Evolutionary conservation across 2,797 vertebrate genomes (phyloP).

Genomic region (Galaxias olidus): DNA sequence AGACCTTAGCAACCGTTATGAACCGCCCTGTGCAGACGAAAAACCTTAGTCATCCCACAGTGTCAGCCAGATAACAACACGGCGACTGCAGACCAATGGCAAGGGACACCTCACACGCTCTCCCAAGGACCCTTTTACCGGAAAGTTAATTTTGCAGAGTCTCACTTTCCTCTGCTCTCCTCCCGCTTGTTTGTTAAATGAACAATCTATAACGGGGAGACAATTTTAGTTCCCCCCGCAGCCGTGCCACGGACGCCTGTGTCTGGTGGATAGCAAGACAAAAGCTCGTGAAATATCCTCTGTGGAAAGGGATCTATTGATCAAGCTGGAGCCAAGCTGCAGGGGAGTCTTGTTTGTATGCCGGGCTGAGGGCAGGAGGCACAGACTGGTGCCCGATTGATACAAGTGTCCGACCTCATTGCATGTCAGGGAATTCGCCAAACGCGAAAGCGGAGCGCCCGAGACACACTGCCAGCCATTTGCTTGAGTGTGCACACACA

Average conservation of each 20-base stretch:
- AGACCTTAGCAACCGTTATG: conserved; percentile 1
- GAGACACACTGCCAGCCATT: conserved; percentile 5
- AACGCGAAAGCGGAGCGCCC: background rate
- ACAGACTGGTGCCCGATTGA: conserved; percentile 36
- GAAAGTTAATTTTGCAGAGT: conserved; percentile 13
- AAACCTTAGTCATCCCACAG: background rate
- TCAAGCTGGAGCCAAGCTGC: conserved; percentile 37
- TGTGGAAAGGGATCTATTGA: conserved; percentile 46
- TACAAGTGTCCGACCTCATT: conserved; percentile 35
- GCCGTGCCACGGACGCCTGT: conserved; percentile 32
- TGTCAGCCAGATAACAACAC: conserved; percentile 13
- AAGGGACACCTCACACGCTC: background rate
- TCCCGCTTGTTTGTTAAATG: conserved; percentile 24
- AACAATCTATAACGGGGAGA: conserved; percentile 30
- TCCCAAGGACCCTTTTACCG: conserved; percentile 9
- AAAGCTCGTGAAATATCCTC: conserved; percentile 56
- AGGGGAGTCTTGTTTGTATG: conserved; percentile 38
- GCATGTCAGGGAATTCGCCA: conserved; percentile 38
- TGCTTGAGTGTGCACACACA: no score
- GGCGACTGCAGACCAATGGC: background rate
- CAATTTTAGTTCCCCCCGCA: conserved; percentile 24
- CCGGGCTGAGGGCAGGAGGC: conserved; percentile 39
- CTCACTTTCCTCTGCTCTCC: background rate
- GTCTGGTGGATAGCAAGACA: conserved; percentile 42
- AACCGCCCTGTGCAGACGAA: background rate